Evolutionary conservation across 2,797 vertebrate genomes (phyloP), one percentile per base, ranked within the genome.

Genomic region (Enteromius unitaeniatus): DNA sequence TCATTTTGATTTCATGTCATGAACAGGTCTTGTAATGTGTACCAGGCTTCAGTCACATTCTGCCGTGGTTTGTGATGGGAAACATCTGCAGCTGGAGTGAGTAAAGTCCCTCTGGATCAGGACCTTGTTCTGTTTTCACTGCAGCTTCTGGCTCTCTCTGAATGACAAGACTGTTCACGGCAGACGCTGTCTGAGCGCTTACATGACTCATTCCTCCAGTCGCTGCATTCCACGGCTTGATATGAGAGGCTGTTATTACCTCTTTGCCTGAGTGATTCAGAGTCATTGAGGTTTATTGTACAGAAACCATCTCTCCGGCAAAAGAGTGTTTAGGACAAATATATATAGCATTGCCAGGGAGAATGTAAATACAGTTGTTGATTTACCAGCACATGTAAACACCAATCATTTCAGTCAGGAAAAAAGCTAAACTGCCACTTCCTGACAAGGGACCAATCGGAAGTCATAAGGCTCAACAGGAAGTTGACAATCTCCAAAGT

Each of bases 391-490:
- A 88, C 85, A 83, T 90, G 87, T 19, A 53, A 87, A 79, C 67
- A 26, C 23, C 9, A 26, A 73, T 81, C 67, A 62, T 86, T 79
- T 83, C 31, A 87, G 85, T 77, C 81, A 84, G 75, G 84, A 74
- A 64, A 69, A 81, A 88, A 81, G 73, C 85, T 85, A 89, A 83
- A 90, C 88, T 88, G 90, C 89, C 82, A 91, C 88, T 93, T 93
- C 92, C 92, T 92, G 90, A 87, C 84, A 86, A 87, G 91, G 90
- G 90, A 62, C 89, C 89, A 90, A 90, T 89, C 89, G 90, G 89
- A 93, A 88, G 85, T 86, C 79, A 84, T 86, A 88, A 76, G 67
- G 86, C 83, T 62, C 79, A 88, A 89, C 88, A 89, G 91, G 91
- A 93, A 91, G 86, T 78, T 69, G 15, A 31, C 58, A 37, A 40